Percentiles rank a stretch among this genome's conserved stretches.
Evolutionary conservation across 2,113 vertebrate genomes (phyloP).

Genomic region (Brachirus orientalis): DNA sequence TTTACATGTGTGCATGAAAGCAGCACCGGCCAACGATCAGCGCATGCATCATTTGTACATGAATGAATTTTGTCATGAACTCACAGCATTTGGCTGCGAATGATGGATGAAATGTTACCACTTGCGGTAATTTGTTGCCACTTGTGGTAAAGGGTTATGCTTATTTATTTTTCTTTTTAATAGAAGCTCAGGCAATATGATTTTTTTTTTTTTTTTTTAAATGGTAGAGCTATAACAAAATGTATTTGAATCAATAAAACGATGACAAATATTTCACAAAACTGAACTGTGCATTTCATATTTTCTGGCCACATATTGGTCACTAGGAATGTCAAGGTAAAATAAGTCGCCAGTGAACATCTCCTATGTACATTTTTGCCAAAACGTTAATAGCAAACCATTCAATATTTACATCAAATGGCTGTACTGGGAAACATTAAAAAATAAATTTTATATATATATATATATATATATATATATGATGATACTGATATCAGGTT

Average conservation of each 20-base stretch:
- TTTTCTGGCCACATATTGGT: constrained; percentile 10
- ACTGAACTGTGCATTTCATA: background rate
- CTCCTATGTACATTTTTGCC: background rate
- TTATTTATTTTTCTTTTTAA: constrained; percentile 3
- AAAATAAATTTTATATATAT: too few species aligned
- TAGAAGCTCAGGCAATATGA: constrained; percentile 18
- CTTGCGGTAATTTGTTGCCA: constrained; percentile 24
- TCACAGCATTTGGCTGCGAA: constrained; percentile 36
- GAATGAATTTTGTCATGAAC: constrained; percentile 30
- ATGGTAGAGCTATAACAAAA: constrained; percentile 1
- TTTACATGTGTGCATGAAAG: constrained; percentile 12
- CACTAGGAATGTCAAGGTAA: constrained; percentile 5
- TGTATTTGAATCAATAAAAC: constrained; percentile 14
- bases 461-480: too few species aligned
- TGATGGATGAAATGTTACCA: constrained; percentile 37
- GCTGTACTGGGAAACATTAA: too few species aligned
- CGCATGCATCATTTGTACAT: constrained; percentile 32
- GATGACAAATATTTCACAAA: constrained; percentile 1
- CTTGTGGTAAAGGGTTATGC: background rate
- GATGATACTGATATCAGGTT: constrained; percentile 1
- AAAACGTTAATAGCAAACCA: background rate
- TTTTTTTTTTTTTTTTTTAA: too few species aligned
- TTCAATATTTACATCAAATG: background rate
- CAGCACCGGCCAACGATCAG: constrained; percentile 44
- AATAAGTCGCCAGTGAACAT: constrained; percentile 27